Base-by-base conservation (phyloP, 1,140 invertebrate genomes). In the Teleogryllus occipitalis region DNA sequence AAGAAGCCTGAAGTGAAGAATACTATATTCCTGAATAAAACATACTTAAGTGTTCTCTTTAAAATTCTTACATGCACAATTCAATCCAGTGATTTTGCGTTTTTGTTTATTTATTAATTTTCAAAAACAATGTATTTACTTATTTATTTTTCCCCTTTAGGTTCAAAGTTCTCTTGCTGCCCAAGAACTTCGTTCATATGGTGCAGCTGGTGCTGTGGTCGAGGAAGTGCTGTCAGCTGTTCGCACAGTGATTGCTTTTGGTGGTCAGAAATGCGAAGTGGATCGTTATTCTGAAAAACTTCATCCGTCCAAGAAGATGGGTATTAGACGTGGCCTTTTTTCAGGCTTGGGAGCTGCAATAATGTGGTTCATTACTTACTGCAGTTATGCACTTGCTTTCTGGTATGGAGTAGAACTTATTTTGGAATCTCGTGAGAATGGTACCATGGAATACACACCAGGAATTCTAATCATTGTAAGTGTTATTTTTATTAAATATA, bases 211-310 rank as follows among this genome's bases (percentile, higher is more conserved):
- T 21, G 90, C 88, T 0, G 91, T 97, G 8, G 96, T 95, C 7
- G 95, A 97, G 85, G 96, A 97, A 86, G 95, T 96, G 0, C 85
- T 97, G 15, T 90, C 91, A 18, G 89, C 92, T 0, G 93, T 97
- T 73, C 87, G 94, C 81, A 97, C 96, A 0, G 95, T 97, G 6
- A 88, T 95, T 0, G 94, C 95, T 0, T 96, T 97, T 84, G 94
- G 95, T 48, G 96, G 95, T 0, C 92, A 97, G 85, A 86, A 90
- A 75, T 93, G 93, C 84, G 95, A 96, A 87, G 90, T 92, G 7
- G 85, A 90, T 77, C 90, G 94, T 77, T 92, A 92, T 85, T 83
- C 87, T 48, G 83, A 87, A 72, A 88, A 91, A 75, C 84, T 96
- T 1, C 84, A 86, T 1, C 89, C 90, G 1, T 93, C 93, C 0